Evolutionary conservation across 2,888 invertebrate species (phyloP).

Genomic region (Falcaria lacertinaria): DNA sequence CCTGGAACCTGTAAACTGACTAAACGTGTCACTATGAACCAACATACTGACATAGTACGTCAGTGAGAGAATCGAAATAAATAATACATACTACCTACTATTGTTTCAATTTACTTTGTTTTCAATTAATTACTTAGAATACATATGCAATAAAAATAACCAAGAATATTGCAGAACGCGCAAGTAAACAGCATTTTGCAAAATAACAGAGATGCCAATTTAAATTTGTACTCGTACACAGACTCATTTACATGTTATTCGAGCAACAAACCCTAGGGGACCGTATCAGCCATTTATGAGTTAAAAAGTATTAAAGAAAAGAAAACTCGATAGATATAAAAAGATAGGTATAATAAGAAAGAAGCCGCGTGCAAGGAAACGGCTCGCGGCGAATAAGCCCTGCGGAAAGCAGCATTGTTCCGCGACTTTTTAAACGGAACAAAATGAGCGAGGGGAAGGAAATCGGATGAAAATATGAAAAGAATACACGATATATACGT

Average conservation of each 20-base stretch:
- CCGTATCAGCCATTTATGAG: conserved; percentile 78
- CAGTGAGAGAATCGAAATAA: no score
- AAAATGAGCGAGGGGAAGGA: conserved; percentile 77
- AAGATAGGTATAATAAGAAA: conserved; percentile 68
- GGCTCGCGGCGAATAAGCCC: conserved; percentile 74
- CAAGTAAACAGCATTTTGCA: conserved; percentile 31
- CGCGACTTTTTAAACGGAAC: conserved; percentile 75
- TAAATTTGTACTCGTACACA: conserved; percentile 60
- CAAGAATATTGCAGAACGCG: no score
- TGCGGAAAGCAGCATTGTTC: conserved; percentile 75
- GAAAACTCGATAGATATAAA: conserved; percentile 74
- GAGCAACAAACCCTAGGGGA: conserved; percentile 73
- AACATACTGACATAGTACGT: no score
- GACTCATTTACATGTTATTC: conserved; percentile 79
- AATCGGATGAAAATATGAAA: conserved; percentile 80
- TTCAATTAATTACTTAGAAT: no score
- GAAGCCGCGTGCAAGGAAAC: conserved; percentile 71
- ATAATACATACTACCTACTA: no score
- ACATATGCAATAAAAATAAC: no score
- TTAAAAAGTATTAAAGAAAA: conserved; percentile 77
- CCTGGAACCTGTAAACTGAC: no score
- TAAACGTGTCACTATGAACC: no score
- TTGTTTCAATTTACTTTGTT: no score
- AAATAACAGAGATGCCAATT: conserved; percentile 53
- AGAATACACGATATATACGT: conserved; percentile 74